Conservation (phyloP, 2,113 vertebrate genomes). For the pig (Sus scrofa) region DNA sequence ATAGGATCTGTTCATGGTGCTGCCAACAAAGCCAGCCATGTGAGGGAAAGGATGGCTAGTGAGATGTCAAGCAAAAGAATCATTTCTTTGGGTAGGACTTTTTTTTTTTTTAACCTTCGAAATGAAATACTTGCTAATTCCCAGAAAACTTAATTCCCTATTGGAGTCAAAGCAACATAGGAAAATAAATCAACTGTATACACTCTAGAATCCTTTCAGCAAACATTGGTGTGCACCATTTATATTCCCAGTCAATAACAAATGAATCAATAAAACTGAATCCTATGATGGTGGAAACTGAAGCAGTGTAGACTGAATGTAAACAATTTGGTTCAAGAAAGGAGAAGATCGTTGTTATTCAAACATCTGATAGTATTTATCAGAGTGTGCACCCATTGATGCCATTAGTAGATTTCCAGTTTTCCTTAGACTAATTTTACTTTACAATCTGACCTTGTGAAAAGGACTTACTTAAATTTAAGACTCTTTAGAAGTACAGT, state of each 20-base stretch:
- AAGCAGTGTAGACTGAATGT: background rate
- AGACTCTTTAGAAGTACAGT: background rate
- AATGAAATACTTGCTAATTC: background rate
- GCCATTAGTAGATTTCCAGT: background rate
- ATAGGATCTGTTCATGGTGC: background rate
- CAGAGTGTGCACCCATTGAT: background rate
- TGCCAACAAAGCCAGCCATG: background rate
- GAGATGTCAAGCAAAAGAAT: background rate
- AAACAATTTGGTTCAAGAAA: background rate
- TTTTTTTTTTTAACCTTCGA: background rate
- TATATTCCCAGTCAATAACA: background rate
- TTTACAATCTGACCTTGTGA: background rate
- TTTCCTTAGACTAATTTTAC: constrained; percentile 33
- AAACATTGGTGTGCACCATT: background rate
- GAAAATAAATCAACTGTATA: constrained; percentile 1
- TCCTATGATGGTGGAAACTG: background rate
- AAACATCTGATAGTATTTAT: constrained; percentile 18
- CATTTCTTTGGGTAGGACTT: background rate
- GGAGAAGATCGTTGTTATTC: background rate
- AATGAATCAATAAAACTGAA: background rate
- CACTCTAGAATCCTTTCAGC: background rate
- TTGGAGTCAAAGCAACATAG: background rate
- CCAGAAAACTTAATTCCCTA: background rate
- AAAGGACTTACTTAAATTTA: background rate
- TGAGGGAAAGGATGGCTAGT: background rate